Conservation (phyloP, 2,888 invertebrate species). For the Dasypolia templi region DNA sequence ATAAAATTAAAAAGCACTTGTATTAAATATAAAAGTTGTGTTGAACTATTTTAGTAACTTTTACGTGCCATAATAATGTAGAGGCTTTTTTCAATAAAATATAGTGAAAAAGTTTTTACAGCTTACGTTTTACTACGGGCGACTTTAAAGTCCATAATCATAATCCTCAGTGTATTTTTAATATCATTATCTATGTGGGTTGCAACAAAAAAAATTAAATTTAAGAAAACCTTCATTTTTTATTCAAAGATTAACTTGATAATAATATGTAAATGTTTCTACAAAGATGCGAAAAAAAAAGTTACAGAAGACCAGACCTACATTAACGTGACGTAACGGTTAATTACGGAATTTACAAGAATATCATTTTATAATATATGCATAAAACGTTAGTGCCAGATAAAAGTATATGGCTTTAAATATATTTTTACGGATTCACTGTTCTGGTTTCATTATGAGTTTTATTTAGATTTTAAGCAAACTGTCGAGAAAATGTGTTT, state of each 20-base stretch:
- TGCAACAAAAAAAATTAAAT: constrained; percentile 30
- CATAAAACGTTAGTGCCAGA: constrained; percentile 73
- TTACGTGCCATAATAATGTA: constrained; percentile 55
- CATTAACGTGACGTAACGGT: constrained; percentile 76
- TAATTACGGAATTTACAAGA: constrained; percentile 80
- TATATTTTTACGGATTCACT: constrained; percentile 69
- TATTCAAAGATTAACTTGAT: constrained; percentile 43
- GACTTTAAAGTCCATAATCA: constrained; percentile 7
- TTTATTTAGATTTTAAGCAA: constrained; percentile 67
- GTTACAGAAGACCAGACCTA: constrained; percentile 67
- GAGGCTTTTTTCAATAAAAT: constrained; percentile 47
- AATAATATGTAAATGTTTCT: constrained; percentile 53
- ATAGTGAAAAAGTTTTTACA: constrained; percentile 30
- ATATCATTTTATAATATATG: constrained; percentile 78
- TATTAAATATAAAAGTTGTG: constrained; percentile 66
- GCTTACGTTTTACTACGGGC: constrained; percentile 16
- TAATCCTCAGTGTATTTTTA: constrained; percentile 21
- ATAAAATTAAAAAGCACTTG: constrained; percentile 77
- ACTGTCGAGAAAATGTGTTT: constrained; percentile 54
- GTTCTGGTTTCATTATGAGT: constrained; percentile 67
- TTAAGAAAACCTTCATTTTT: constrained; percentile 38
- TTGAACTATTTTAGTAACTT: constrained; percentile 67
- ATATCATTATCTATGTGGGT: constrained; percentile 10
- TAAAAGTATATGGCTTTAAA: constrained; percentile 75
- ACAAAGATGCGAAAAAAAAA: constrained; percentile 68